Evolutionary conservation across 35 echinoderm and acorn worm species (phyloP).

Genomic region (Lytechinus variegatus): DNA sequence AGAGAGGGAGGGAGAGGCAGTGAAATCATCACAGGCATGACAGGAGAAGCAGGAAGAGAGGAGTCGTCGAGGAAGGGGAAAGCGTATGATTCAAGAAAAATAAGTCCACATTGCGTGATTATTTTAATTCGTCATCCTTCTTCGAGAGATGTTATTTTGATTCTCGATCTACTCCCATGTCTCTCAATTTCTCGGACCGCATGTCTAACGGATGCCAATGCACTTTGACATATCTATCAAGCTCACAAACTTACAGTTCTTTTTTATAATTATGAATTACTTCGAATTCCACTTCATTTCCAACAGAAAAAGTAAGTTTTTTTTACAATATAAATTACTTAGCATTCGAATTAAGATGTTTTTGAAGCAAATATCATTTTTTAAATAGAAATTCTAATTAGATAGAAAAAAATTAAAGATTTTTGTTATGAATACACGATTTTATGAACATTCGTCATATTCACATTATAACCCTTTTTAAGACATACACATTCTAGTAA

Average conservation of each 20-base stretch:
- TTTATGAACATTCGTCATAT: no score
- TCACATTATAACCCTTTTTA: no score
- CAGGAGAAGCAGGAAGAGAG: neutral
- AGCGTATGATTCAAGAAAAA: constrained; percentile 36
- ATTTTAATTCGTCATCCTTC: constrained; percentile 47
- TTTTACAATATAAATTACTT: no score
- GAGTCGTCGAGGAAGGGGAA: neutral
- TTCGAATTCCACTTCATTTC: no score
- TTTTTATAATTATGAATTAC: no score
- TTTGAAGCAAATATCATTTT: no score
- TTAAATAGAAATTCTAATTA: no score
- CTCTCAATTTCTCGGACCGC: neutral
- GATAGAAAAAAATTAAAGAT: no score
- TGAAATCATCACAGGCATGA: neutral
- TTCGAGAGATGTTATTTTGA: neutral
- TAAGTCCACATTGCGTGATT: constrained; percentile 27
- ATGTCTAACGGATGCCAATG: neutral
- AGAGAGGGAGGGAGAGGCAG: neutral
- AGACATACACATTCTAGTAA: no score
- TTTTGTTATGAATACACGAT: no score
- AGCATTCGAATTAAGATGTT: no score
- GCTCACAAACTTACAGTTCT: neutral
- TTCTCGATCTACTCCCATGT: neutral
- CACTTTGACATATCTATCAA: neutral
- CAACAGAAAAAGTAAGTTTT: no score